Evolutionary conservation across 2,888 invertebrate species (phyloP), one percentile per base, ranked within the genome.

Genomic region (Saturnia pavonia): DNA sequence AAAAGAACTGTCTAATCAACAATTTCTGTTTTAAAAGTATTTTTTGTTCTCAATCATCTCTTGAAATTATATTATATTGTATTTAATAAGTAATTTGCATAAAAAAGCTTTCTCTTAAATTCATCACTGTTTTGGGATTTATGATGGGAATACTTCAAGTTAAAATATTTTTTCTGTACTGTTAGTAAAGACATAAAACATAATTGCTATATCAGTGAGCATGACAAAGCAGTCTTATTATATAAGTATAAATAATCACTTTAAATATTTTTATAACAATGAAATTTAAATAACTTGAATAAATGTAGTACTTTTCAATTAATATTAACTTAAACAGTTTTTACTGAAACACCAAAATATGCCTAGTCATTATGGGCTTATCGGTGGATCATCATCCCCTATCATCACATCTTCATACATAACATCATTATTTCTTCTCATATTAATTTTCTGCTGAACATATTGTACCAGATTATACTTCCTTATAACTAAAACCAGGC

Each of bases 371-470:
- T 90, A 94, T 51, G 92, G 94, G 74, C 90, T 91, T 68, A 94
- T 85, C 0, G 94, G 94, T 0, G 94, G 94, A 75, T 94, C 94
- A 71, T 94, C 94, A 71, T 94, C 92, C 2, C 94, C 94, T 65
- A 94, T 94, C 94, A 94, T 94, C n/a, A 94, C 94, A 78, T 94
- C 94, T 78, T 94, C 94, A 54, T 94, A 94, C 87, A 92, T 91
- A 1, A 92, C 85, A 80, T 94, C 90, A 75, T 89, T 89, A 74
- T 88, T 89, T 75, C 92, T 86, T 74, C 91, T 85, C 22, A 82
- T 77, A 72, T 89, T 88, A 66, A 94, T 89, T 75, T 88, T 92
- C 75, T 92, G 89, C 45, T 87, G 85, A 68, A 89, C 76, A 78
- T 92, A 92, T 69, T 92, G 89, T 60, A 92, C 78, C 77, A 94